These are phyloP conservation scores for Macquaria australasica DNA, from an alignment of 2,113 vertebrate species.

Conservation along the genomic window DNA sequence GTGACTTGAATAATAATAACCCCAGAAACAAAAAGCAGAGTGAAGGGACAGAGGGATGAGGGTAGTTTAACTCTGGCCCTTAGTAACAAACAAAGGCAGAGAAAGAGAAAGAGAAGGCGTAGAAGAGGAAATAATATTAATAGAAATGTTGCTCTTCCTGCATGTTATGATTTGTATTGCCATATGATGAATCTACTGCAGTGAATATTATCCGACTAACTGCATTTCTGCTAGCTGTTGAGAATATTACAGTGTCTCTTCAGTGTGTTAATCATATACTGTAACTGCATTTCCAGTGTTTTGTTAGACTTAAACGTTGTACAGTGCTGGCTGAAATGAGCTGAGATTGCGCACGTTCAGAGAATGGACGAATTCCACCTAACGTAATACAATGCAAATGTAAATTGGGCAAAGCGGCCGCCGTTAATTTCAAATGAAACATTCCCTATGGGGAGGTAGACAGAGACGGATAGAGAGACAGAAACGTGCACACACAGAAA, in stretches of 20 bases:
- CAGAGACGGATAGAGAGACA: constrained; percentile 38
- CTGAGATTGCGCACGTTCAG: constrained; percentile 10
- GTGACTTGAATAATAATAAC: constrained; percentile 71
- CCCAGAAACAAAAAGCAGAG: constrained; percentile 55
- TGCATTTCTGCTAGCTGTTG: constrained; percentile 8
- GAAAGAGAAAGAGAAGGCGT: not conserved
- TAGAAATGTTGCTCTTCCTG: constrained; percentile 36
- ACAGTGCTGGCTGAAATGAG: constrained; percentile 5
- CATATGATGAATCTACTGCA: constrained; percentile 23
- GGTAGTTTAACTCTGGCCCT: constrained; percentile 37
- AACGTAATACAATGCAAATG: not conserved
- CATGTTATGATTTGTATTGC: constrained; percentile 26
- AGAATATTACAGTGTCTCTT: constrained; percentile 23
- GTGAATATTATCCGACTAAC: constrained; percentile 33
- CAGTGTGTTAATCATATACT: constrained; percentile 12
- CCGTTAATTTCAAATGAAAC: constrained; percentile 49
- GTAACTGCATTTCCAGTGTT: not conserved
- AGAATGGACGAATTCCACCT: constrained; percentile 35
- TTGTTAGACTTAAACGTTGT: constrained; percentile 1
- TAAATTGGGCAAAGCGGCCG: constrained; percentile 22
- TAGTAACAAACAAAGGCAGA: constrained; percentile 34
- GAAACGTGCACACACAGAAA: not conserved
- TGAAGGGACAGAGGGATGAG: constrained; percentile 27
- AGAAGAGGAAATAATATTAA: constrained; percentile 33
- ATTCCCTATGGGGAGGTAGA: constrained; percentile 32